Evolutionary conservation across 2,888 invertebrate species (phyloP), one percentile per base, ranked within the genome.

Genomic region (Malthinus flaveolus): DNA sequence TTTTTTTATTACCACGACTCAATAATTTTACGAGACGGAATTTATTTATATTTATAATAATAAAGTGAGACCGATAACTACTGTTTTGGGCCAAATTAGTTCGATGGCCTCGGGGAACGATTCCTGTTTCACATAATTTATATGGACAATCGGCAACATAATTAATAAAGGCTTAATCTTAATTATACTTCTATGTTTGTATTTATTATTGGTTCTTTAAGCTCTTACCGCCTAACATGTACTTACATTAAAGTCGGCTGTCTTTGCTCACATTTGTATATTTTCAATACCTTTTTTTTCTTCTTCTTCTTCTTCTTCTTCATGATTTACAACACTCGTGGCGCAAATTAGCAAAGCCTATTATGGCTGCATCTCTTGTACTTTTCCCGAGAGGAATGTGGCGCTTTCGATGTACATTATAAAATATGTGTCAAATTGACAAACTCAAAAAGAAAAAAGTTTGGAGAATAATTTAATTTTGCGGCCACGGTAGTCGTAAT

Each of bases 371-470:
- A 49, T 34, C 35, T 44, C 13, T 59, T 45, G 51, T 59, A 53
- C 53, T 59, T 59, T 49, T 49, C 32, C 34, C 10, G 35, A 5
- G 32, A 13, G 56, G 56, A 60, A 60, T 61, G 61, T 52, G 61
- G 51, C 52, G 58, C 56, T 42, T 62, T 62, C 61, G 63, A 63
- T 61, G 55, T 61, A 58, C 53, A 56, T 34, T 54, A 47, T 59
- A 59, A 59, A 59, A 62, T 62, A 62, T 49, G 52, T 63, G 63
- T 63, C 63, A 61, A 63, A 63, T 58, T 63, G 63, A 61, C 61
- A 23, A 23, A n/a, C n/a, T 63, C 63, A 61, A 63, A 63, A 56
- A 61, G 63, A 61, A 61, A 23, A 23, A 23, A 23, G 2, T 23
- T 23, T 23, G 2, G 23, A 23, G 5, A 23, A 23, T 3, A 23